A percentile compares a stretch with the other conserved stretches of the same genome.
Conservation (phyloP, 2,113 vertebrate genomes). For the Chrysochloris asiatica region DNA sequence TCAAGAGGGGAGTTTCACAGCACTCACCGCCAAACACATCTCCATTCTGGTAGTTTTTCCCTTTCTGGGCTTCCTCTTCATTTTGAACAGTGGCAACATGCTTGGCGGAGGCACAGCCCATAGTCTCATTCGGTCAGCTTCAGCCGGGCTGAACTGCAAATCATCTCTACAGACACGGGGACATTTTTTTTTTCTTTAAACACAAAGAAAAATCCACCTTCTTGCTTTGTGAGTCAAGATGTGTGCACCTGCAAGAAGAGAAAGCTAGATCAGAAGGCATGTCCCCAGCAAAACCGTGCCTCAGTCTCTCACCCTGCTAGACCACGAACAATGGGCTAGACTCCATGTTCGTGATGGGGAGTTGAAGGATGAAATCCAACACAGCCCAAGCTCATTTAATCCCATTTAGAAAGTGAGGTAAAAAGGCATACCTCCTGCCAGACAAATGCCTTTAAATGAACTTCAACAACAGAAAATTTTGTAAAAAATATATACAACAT, state of each 20-base stretch:
- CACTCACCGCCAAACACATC: conserved; percentile 97
- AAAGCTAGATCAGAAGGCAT: background rate
- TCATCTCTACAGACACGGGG: conserved; percentile 88
- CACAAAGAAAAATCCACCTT: conserved; percentile 76
- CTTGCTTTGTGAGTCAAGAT: background rate
- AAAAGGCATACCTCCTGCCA: background rate
- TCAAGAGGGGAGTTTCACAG: rapidly evolving
- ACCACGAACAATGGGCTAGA: rapidly evolving
- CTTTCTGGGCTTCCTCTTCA: conserved; percentile 97
- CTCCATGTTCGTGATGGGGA: rapidly evolving
- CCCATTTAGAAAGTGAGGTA: background rate
- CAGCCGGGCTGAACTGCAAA: conserved; percentile 87
- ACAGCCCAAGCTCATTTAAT: too few species aligned
- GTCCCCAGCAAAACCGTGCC: rapidly evolving
- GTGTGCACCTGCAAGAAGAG: conserved; percentile 72
- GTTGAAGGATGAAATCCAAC: rapidly evolving
- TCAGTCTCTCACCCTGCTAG: rapidly evolving
- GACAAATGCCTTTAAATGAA: too few species aligned
- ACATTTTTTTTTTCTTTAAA: conserved; percentile 73
- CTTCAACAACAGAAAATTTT: background rate
- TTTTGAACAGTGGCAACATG: conserved; percentile 99
- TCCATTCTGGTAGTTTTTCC: conserved; percentile 98
- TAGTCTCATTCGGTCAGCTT: conserved; percentile 95
- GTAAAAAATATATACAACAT: background rate
- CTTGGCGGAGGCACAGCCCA: conserved; percentile 99